Evolutionary conservation across 2,888 invertebrate genomes (phyloP).

Genomic region (Marronus borbonicus): DNA sequence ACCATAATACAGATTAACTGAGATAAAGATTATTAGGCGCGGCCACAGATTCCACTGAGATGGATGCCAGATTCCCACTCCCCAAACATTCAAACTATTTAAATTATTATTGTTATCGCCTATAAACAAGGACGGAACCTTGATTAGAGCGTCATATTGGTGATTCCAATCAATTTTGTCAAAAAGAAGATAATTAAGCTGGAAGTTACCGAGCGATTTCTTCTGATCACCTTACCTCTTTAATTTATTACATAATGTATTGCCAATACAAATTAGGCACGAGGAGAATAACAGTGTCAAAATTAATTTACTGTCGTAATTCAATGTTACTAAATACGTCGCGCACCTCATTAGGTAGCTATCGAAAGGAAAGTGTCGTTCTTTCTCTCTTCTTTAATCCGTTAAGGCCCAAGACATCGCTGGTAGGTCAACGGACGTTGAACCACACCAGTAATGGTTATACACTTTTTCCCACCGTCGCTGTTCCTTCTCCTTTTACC

Average conservation of each 20-base stretch:
- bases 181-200: slow-evolving; percentile 10
- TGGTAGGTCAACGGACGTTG: slow-evolving; percentile 2
- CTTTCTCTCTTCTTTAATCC: background rate
- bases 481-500: slow-evolving; percentile 48
- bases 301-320: slow-evolving; percentile 4
- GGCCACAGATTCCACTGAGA: too few species aligned
- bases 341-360: slow-evolving; percentile 1
- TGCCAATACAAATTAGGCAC: background rate
- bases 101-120: too few species aligned
- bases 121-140: too few species aligned
- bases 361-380: slow-evolving; percentile 10
- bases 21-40: too few species aligned
- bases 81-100: too few species aligned
- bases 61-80: too few species aligned
- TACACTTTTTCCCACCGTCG: background rate
- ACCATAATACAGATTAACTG: too few species aligned
- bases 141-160: too few species aligned
- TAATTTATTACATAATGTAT: slow-evolving; percentile 10
- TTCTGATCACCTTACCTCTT: background rate
- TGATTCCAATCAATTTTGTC: background rate
- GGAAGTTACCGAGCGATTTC: background rate
- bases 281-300: background rate
- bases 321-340: slow-evolving; percentile 4
- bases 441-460: background rate
- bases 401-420: background rate